These are phyloP conservation scores for Zosterops lateralis DNA, from an alignment of 2,113 vertebrate species.

Conservation along the genomic window DNA sequence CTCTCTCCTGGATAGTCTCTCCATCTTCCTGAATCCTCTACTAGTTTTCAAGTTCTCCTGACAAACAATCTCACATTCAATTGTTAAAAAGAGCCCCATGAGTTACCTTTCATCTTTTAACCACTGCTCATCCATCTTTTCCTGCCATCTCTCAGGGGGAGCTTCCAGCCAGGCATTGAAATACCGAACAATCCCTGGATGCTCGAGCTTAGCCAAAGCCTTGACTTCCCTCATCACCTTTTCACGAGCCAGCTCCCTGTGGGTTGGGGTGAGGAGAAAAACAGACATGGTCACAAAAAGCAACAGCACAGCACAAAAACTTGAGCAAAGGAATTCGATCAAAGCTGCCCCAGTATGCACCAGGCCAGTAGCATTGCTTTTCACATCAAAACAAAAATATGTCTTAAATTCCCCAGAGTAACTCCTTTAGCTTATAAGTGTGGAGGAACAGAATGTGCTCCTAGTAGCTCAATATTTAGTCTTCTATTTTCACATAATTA, in stretches of 20 bases:
- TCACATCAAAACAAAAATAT: background rate
- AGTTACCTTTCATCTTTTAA: conserved; percentile 91
- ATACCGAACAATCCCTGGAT: conserved; percentile 95
- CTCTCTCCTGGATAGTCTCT: background rate
- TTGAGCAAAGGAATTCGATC: background rate
- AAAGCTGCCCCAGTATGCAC: background rate
- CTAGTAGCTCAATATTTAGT: background rate
- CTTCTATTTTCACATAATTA: background rate
- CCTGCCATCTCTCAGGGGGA: conserved; percentile 95
- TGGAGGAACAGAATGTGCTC: background rate
- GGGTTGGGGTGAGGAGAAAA: background rate
- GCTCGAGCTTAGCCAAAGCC: conserved; percentile 94
- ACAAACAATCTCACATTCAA: background rate
- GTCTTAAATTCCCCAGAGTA: background rate
- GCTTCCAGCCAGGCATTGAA: conserved; percentile 98
- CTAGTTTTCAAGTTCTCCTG: background rate
- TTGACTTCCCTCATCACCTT: conserved; percentile 99
- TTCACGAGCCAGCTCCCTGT: conserved; percentile 90
- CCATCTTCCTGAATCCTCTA: background rate
- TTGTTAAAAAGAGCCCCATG: background rate
- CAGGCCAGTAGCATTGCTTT: background rate
- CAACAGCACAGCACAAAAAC: background rate
- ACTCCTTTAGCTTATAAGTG: background rate
- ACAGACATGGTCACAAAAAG: background rate
- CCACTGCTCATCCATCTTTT: conserved; percentile 95